These are phyloP conservation scores for Drosophila eugracilis DNA, from an alignment of 1,140 invertebrate genomes.

Conservation along the genomic window DNA sequence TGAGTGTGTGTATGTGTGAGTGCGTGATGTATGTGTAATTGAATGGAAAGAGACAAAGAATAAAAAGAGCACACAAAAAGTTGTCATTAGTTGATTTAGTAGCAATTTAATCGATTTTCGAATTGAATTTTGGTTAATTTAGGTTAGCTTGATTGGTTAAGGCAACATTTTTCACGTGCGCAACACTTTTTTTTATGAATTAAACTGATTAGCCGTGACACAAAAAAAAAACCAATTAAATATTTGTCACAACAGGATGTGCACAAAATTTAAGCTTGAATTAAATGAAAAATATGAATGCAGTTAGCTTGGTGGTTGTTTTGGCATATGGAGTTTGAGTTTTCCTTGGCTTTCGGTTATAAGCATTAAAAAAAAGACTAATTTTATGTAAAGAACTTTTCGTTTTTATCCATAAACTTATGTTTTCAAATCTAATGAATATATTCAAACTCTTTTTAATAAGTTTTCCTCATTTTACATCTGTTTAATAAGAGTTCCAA, in stretches of 20 bases:
- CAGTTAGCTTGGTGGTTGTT: slow-evolving; percentile 12
- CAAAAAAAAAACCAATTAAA: slow-evolving; percentile 23
- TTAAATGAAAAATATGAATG: slow-evolving; percentile 27
- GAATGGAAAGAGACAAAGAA: slow-evolving; percentile 82
- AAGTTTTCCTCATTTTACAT: not conserved
- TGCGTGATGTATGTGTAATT: slow-evolving; percentile 56
- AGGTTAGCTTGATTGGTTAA: slow-evolving; percentile 29
- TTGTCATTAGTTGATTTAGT: slow-evolving; percentile 72
- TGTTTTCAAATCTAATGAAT: not conserved
- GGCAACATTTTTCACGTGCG: slow-evolving; percentile 34
- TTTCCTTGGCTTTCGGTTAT: not conserved
- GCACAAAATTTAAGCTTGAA: slow-evolving; percentile 16
- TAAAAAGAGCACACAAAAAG: slow-evolving; percentile 74
- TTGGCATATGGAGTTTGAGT: slow-evolving; percentile 21
- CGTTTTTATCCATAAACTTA: too few relatives aligned
- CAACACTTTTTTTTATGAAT: slow-evolving; percentile 18
- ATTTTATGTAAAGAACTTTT: too few relatives aligned
- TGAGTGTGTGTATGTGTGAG: slow-evolving; percentile 33
- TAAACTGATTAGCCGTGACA: slow-evolving; percentile 9
- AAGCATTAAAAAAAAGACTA: not conserved
- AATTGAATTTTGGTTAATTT: slow-evolving; percentile 37
- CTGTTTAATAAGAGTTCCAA: not conserved
- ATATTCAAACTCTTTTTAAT: not conserved
- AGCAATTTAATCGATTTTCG: slow-evolving; percentile 58
- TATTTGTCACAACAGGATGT: slow-evolving; percentile 21